Evolutionary conservation across 2,113 vertebrate species (phyloP), one percentile per base, ranked within the genome.

Genomic region (Alectura lathami): DNA sequence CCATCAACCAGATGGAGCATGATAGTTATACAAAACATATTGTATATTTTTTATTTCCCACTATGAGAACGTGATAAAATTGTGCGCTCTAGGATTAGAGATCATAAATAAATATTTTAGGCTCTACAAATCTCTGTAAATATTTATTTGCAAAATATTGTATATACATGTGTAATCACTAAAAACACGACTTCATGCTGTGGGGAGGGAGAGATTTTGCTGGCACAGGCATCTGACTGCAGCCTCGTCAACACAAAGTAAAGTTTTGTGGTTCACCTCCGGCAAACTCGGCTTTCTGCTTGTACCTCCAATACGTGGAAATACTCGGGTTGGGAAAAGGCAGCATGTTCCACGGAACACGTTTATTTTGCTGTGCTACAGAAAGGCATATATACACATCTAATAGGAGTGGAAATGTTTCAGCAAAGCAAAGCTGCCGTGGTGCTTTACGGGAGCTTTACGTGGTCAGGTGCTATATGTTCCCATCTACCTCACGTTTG

Each of bases 1-100:
- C 79, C 75, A 96, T 97, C 93, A 97, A 91, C 50, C 91, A 97
- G 92, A 97, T 93, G 93, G 86, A 97, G 95, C 94, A 96, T 76
- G 84, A 96, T 91, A 91, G 94, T 93, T 97, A 88, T 88, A 96
- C 73, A 95, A 96, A 96, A 90, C 83, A 94, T 91, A 94, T 53
- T 95, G 80, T 90, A 74, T 72, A 50, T 11, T 93, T 96, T 96
- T 94, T 94, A 88, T 91, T 96, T 94, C 90, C 53, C 62, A 90
- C 83, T 88, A 68, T 17, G 50, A 86, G 74, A 92, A 95, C 1
- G 4, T 91, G 93, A 93, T 73, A 91, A 93, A 96, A 96, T 79
- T 66, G 73, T 70, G 76, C 86, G 82, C 69, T 73, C 83, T 91
- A 77, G 80, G 93, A 86, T 96, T 88, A 88, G 53, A 78, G 76